These are phyloP conservation scores for Oriolus oriolus DNA, from an alignment of 2,113 vertebrate genomes.

Conservation along the genomic window DNA sequence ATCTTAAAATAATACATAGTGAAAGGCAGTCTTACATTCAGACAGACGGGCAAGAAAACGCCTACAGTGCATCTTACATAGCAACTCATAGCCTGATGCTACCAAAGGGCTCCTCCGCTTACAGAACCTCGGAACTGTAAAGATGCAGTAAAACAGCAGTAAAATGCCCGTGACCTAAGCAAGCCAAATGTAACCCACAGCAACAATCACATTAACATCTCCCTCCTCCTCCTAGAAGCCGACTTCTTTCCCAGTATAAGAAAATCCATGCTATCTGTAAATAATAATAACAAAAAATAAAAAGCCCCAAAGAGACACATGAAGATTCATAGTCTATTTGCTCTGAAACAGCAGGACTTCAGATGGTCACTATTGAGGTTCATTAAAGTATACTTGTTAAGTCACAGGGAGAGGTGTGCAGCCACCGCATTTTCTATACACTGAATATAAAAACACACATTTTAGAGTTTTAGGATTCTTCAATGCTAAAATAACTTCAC, in stretches of 20 bases:
- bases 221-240: not conserved
- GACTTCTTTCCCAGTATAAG: not conserved
- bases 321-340: not conserved
- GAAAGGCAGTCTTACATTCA: constrained; percentile 9
- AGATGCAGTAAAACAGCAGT: constrained; percentile 18
- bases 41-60: not conserved
- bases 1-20: not conserved
- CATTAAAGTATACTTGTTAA: not conserved
- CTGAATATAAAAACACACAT: not conserved
- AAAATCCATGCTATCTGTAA: not conserved
- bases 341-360: not conserved
- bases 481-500: not conserved
- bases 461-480: not conserved
- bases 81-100: constrained; percentile 11
- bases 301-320: not conserved
- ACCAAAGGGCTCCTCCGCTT: constrained; percentile 7
- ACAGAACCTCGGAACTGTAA: constrained; percentile 5
- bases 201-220: not conserved
- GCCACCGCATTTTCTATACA: not conserved
- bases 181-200: not conserved
- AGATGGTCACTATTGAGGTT: not conserved
- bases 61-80: constrained; percentile 15
- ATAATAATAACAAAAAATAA: not conserved
- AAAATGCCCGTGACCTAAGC: not conserved
- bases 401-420: not conserved